Evolutionary conservation across 2,888 invertebrate genomes (phyloP).

Genomic region (Hyposoter didymator): DNA sequence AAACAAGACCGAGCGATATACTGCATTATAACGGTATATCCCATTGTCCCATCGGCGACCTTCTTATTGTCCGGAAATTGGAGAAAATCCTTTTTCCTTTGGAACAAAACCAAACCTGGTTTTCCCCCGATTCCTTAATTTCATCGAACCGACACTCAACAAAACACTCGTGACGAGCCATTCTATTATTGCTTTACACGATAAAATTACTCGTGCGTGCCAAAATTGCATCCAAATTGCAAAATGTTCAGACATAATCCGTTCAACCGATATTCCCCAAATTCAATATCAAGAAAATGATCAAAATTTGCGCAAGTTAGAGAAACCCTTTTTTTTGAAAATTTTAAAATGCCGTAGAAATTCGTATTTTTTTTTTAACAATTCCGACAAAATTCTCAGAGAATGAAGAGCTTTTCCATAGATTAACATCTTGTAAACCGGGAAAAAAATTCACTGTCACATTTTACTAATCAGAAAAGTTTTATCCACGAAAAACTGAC

Average conservation of each 20-base stretch:
- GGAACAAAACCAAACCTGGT: constrained; percentile 47
- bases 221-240: neutral
- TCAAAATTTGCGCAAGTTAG: no score
- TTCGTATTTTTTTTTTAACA: no score
- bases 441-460: no score
- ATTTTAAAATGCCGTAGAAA: no score
- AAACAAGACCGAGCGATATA: constrained; percentile 61
- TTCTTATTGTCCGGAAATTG: constrained; percentile 57
- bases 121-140: constrained; percentile 65
- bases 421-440: no score
- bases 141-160: constrained; percentile 56
- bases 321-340: no score
- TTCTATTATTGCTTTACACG: neutral
- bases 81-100: constrained; percentile 69
- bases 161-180: neutral
- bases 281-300: no score
- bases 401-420: no score
- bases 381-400: no score
- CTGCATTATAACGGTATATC: constrained; percentile 39
- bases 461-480: no score
- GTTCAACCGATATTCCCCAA: no score
- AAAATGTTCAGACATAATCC: neutral
- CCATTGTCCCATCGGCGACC: constrained; percentile 36
- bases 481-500: neutral
- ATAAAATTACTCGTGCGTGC: no score